Conservation (phyloP, 2,888 invertebrate species). For the Artemia sp. region DNA sequence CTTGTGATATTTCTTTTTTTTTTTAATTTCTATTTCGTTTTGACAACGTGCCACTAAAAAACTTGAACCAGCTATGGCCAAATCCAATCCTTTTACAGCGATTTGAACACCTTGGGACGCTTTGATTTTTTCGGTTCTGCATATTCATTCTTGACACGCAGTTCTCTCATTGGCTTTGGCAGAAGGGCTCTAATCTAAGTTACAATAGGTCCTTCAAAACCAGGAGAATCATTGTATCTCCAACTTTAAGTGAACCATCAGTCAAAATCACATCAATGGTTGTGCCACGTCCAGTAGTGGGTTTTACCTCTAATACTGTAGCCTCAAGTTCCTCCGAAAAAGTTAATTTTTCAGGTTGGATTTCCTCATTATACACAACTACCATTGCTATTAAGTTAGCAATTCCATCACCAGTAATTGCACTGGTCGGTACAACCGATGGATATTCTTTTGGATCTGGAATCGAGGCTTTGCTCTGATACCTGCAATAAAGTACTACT, state of each 20-base stretch:
- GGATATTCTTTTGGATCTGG: slow-evolving; percentile 82
- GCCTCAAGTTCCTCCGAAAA: slow-evolving; percentile 66
- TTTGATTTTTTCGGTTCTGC: slow-evolving; percentile 75
- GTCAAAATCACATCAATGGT: slow-evolving; percentile 97
- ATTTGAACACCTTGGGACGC: slow-evolving; percentile 98
- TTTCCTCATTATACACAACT: slow-evolving; percentile 75
- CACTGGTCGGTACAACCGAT: slow-evolving; percentile 91
- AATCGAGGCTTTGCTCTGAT: slow-evolving; percentile 85
- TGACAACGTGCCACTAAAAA: slow-evolving; percentile 74
- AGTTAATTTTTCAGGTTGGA: slow-evolving; percentile 69
- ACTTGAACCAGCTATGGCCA: slow-evolving; percentile 87
- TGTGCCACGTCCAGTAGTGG: slow-evolving; percentile 86
- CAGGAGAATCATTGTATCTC: slow-evolving; percentile 89
- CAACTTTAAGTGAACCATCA: slow-evolving; percentile 77
- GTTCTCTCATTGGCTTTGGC: slow-evolving; percentile 93
- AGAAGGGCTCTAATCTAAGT: slow-evolving; percentile 88
- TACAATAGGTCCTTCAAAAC: slow-evolving; percentile 93
- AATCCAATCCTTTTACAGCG: slow-evolving; percentile 91
- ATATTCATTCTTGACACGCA: slow-evolving; percentile 87
- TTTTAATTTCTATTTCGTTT: slow-evolving; percentile 72
- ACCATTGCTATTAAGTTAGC: slow-evolving; percentile 88
- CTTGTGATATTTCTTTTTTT: slow-evolving; percentile 75
- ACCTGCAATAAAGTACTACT: slow-evolving; percentile 80
- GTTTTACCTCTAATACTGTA: slow-evolving; percentile 56
- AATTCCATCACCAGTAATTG: slow-evolving; percentile 95